A percentile compares a stretch with the other conserved stretches of the same genome.
Conservation (phyloP, 2,888 invertebrate genomes). For the Salpingus planirostris region DNA sequence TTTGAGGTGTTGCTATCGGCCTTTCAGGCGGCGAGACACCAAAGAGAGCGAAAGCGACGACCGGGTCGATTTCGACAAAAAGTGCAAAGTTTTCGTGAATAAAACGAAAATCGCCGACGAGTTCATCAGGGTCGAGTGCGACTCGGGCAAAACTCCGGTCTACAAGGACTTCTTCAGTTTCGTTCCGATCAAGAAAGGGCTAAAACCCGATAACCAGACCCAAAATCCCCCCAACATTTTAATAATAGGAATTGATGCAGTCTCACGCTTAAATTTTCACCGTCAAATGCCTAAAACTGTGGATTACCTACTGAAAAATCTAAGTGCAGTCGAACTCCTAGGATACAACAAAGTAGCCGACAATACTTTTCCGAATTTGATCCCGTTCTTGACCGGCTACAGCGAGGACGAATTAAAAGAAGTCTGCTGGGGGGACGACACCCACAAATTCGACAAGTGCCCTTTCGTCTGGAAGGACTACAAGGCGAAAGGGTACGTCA, state of each 20-base stretch:
- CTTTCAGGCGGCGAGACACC: slow-evolving; percentile 48
- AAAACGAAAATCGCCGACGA: slow-evolving; percentile 48
- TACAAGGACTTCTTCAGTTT: slow-evolving; percentile 64
- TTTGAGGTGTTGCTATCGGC: slow-evolving; percentile 53
- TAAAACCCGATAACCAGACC: not conserved
- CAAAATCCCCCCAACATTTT: slow-evolving; percentile 54
- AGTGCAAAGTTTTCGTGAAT: slow-evolving; percentile 45
- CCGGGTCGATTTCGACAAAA: slow-evolving; percentile 42
- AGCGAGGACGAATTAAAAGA: slow-evolving; percentile 54
- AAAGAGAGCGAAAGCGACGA: slow-evolving; percentile 44
- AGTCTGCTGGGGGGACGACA: slow-evolving; percentile 48
- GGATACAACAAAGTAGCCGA: slow-evolving; percentile 93
- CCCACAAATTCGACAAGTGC: slow-evolving; percentile 64
- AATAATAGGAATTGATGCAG: slow-evolving; percentile 74
- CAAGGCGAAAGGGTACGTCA: slow-evolving; percentile 61
- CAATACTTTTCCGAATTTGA: slow-evolving; percentile 86
- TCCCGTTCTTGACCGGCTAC: slow-evolving; percentile 69
- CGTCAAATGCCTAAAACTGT: slow-evolving; percentile 73
- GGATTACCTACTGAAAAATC: slow-evolving; percentile 44
- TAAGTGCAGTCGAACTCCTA: slow-evolving; percentile 65
- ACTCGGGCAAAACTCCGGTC: slow-evolving; percentile 41
- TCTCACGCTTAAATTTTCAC: slow-evolving; percentile 77
- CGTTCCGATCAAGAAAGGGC: slow-evolving; percentile 43
- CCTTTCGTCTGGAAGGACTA: slow-evolving; percentile 79
- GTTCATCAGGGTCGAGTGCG: slow-evolving; percentile 61